phyloP scores from a whole-genome alignment of 2,113 vertebrate species.

The Calyptomena viridis region DNA sequence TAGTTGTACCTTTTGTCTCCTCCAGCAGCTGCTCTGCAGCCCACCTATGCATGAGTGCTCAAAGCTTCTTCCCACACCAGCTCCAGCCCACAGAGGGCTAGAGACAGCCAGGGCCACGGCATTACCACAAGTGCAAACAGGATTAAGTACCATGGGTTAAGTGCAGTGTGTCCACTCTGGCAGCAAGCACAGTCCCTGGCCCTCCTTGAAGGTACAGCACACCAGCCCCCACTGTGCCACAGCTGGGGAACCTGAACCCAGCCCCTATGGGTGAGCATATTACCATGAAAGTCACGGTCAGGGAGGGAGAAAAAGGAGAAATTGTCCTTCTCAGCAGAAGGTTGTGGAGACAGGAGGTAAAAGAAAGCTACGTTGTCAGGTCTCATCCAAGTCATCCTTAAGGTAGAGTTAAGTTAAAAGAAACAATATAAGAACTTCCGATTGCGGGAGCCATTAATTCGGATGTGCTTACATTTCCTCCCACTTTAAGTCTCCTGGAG shows the following conservation, averaged over 20 bases:
- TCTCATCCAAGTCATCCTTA: not conserved
- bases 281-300: accelerated
- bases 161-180: accelerated
- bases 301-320: not conserved
- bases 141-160: not conserved
- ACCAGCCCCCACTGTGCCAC: not conserved
- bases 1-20: not conserved
- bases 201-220: accelerated
- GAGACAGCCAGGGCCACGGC: not conserved
- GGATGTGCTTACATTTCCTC: not conserved
- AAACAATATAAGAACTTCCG: not conserved
- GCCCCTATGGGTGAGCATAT: not conserved
- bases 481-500: not conserved
- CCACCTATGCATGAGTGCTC: accelerated
- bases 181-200: not conserved
- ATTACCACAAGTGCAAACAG: not conserved
- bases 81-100: accelerated
- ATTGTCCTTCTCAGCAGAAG: not conserved
- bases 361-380: not conserved
- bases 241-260: not conserved
- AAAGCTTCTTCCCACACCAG: not conserved
- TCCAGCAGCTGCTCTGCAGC: not conserved
- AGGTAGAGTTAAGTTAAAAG: not conserved
- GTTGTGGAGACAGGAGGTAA: not conserved
- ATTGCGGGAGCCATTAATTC: not conserved